A percentile compares a stretch with the other conserved stretches of the same genome.
Evolutionary conservation across 2,113 vertebrate genomes (phyloP).

Genomic region (Pteronura brasiliensis): DNA sequence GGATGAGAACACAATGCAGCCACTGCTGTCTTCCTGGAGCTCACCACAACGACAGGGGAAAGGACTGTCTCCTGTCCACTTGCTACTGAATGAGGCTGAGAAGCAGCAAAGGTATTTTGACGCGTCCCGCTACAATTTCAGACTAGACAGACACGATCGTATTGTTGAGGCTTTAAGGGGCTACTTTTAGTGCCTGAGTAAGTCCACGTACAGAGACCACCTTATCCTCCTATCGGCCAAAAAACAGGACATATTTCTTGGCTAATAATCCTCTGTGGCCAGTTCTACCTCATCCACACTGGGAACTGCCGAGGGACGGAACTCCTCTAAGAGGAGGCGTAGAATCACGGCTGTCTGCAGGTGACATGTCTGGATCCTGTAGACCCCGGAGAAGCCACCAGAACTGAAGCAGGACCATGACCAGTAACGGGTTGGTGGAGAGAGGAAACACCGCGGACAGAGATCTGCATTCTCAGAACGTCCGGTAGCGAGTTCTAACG

Average conservation of each 20-base stretch:
- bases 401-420: rapidly evolving
- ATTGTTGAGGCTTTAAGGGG: not conserved
- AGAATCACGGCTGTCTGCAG: rapidly evolving
- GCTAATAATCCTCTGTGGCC: not conserved
- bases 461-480: not conserved
- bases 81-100: rapidly evolving
- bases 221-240: not conserved
- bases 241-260: rapidly evolving
- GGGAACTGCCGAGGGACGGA: not conserved
- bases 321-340: not conserved
- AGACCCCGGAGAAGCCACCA: not conserved
- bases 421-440: rapidly evolving
- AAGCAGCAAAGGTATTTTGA: not conserved
- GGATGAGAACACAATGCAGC: not conserved
- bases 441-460: rapidly evolving
- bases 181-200: not conserved
- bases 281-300: not conserved
- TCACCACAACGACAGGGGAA: rapidly evolving
- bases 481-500: too few species aligned
- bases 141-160: not conserved
- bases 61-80: rapidly evolving
- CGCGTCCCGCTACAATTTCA: not conserved
- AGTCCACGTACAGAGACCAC: not conserved
- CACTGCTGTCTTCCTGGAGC: rapidly evolving
- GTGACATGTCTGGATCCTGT: rapidly evolving